These are phyloP conservation scores for Drosophila antonietae DNA, from an alignment of 2,888 invertebrate species.

Conservation along the genomic window DNA sequence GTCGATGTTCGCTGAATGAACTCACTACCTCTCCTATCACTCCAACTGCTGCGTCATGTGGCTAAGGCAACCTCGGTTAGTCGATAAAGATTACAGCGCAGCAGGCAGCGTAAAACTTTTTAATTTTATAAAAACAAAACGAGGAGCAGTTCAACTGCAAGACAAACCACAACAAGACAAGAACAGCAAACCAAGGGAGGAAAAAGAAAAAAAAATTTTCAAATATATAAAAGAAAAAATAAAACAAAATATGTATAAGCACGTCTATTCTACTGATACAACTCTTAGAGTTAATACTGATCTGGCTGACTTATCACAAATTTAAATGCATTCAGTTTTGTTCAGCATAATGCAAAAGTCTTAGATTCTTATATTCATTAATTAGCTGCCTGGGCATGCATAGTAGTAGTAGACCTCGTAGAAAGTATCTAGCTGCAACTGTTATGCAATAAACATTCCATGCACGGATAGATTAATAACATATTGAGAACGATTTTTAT, in stretches of 20 bases:
- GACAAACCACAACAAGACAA: slow-evolving; percentile 35
- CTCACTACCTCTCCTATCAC: not conserved
- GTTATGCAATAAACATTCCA: not conserved
- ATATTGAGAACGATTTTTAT: not conserved
- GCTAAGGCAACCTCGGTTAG: not conserved
- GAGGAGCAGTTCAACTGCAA: slow-evolving; percentile 52
- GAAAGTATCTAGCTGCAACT: not conserved
- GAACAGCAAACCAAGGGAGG: not conserved
- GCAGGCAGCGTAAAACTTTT: slow-evolving; percentile 56
- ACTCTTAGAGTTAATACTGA: not conserved
- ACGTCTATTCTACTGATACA: not conserved
- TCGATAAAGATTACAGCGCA: slow-evolving; percentile 62
- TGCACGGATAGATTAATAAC: not conserved
- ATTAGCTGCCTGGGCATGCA: too few species aligned
- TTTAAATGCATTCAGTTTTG: too few species aligned
- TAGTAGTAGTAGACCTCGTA: too few species aligned
- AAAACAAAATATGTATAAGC: not conserved
- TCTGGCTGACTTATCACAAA: too few species aligned
- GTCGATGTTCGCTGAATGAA: slow-evolving; percentile 29
- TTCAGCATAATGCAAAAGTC: too few species aligned
- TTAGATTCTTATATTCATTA: too few species aligned
- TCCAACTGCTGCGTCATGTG: not conserved
- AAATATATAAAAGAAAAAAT: not conserved
- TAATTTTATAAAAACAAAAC: slow-evolving; percentile 75
- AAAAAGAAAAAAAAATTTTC: not conserved